phyloP scores from a whole-genome alignment of 2,888 invertebrate species.

The Aelia acuminata region DNA sequence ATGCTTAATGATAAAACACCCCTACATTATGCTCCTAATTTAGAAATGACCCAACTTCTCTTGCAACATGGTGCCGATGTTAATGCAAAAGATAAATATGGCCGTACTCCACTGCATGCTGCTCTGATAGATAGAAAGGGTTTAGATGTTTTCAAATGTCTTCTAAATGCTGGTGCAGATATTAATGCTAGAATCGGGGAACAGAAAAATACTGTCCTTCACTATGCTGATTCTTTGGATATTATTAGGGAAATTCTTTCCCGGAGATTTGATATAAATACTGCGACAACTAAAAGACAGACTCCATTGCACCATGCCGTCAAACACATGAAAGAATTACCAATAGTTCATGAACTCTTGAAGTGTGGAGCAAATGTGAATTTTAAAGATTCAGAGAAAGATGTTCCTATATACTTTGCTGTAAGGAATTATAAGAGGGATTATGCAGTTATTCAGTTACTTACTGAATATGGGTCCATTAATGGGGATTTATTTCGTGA shows the following conservation, averaged over 20 bases:
- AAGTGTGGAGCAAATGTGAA: background rate
- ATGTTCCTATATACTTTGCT: background rate
- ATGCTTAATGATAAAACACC: background rate
- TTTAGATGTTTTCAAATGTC: background rate
- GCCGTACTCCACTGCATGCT: background rate
- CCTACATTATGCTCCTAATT: background rate
- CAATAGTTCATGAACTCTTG: background rate
- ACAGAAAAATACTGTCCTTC: background rate
- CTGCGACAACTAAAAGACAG: background rate
- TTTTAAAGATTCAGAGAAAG: background rate
- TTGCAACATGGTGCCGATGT: background rate
- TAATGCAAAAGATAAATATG: background rate
- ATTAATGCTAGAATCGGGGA: background rate
- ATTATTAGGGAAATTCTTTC: background rate
- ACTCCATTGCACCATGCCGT: background rate
- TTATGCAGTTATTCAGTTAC: background rate
- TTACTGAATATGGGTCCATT: background rate
- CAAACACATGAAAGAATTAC: background rate
- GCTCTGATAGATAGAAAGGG: background rate
- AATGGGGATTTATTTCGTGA: background rate
- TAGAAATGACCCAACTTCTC: background rate
- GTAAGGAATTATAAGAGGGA: background rate
- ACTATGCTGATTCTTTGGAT: background rate
- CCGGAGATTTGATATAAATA: background rate
- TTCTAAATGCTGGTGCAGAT: background rate